Percentiles rank a stretch among this genome's conserved stretches.
These are phyloP conservation scores for Psilanteris sp. DNA, from an alignment of 1,140 invertebrate species.

Conservation along the genomic window DNA sequence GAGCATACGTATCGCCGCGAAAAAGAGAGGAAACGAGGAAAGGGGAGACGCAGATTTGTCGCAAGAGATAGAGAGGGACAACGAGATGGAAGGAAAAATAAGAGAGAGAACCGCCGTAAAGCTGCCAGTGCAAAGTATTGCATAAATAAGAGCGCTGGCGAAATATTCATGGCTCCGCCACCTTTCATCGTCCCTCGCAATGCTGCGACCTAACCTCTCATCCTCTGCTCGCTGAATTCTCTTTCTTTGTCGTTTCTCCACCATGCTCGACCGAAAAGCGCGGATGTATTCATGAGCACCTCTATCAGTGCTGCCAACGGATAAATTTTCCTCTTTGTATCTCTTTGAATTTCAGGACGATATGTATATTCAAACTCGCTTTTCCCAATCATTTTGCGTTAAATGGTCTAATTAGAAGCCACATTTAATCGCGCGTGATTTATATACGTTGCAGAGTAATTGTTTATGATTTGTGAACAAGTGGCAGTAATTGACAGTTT, in stretches of 20 bases:
- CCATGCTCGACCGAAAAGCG: conserved; percentile 69
- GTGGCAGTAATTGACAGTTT: no score
- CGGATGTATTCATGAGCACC: conserved; percentile 73
- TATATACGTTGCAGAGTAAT: no score
- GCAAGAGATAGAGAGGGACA: conserved; percentile 42
- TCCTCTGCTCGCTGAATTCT: conserved; percentile 47
- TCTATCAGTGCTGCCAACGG: conserved; percentile 66
- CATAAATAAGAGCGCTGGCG: conserved; percentile 79
- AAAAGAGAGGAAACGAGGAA: conserved; percentile 59
- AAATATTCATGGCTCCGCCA: conserved; percentile 79
- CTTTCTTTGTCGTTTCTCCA: conserved; percentile 56
- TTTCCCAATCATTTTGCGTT: conserved; percentile 54
- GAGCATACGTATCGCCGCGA: no score
- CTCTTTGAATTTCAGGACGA: conserved; percentile 39
- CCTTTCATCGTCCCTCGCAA: conserved; percentile 71
- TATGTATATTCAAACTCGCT: conserved; percentile 53
- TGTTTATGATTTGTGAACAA: no score
- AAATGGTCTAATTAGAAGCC: no score
- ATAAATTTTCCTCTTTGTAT: conserved; percentile 61
- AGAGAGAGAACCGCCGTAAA: conserved; percentile 72
- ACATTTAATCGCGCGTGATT: no score
- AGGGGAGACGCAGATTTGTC: conserved; percentile 59
- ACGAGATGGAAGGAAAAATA: conserved; percentile 23
- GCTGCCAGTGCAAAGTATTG: conserved; percentile 80
- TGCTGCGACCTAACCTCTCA: conserved; percentile 57